A percentile compares a stretch with the other conserved stretches of the same genome.
These are phyloP conservation scores for Corythaeola cristata DNA, from an alignment of 2,113 vertebrate species.

Conservation along the genomic window DNA sequence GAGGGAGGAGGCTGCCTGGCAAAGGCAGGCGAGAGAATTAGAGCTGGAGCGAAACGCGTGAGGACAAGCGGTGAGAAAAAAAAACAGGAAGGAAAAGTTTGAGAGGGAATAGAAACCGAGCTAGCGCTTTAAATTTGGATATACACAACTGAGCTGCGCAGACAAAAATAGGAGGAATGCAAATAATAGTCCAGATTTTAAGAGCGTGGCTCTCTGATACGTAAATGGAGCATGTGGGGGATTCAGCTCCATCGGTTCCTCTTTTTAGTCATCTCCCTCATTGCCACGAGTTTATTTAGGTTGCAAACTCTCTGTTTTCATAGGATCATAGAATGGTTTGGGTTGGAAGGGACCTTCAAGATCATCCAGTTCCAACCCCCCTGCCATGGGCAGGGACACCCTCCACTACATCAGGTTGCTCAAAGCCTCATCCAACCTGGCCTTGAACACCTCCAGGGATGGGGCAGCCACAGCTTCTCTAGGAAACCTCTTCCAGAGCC, in stretches of 20 bases:
- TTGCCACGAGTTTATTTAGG: neutral
- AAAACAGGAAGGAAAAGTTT: neutral
- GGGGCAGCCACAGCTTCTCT: no score
- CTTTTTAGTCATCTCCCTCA: neutral
- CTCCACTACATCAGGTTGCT: no score
- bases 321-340: no score
- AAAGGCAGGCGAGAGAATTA: neutral
- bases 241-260: neutral
- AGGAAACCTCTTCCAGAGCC: no score
- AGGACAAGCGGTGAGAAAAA: neutral
- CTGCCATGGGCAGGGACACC: no score
- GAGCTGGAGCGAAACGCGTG: neutral
- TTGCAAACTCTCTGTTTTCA: neutral
- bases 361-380: no score
- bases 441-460: no score
- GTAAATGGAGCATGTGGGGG: neutral
- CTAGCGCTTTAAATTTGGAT: neutral
- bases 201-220: neutral
- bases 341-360: no score
- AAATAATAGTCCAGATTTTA: neutral
- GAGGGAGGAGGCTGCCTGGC: neutral
- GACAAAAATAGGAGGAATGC: neutral
- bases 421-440: no score
- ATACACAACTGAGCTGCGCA: neutral
- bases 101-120: neutral